A percentile compares a stretch with the other conserved stretches of the same genome.
Evolutionary conservation across 2,797 vertebrate genomes (phyloP).

Genomic region (Clarias pachynema): DNA sequence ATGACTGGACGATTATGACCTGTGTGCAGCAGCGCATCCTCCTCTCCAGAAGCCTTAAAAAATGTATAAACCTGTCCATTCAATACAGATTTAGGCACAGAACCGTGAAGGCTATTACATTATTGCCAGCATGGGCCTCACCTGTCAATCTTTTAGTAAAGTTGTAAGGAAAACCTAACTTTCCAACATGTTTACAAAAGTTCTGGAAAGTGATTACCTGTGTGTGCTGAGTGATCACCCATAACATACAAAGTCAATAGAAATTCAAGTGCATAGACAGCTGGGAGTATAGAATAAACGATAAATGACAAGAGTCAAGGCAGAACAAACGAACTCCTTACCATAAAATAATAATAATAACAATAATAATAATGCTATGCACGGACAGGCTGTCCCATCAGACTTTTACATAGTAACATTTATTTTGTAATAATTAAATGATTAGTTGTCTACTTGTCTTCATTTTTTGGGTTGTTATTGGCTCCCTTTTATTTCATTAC

Average conservation of each 20-base stretch:
- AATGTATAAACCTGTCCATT: background rate
- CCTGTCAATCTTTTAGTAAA: background rate
- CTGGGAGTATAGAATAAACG: background rate
- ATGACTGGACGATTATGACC: background rate
- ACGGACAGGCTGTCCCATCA: background rate
- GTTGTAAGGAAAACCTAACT: background rate
- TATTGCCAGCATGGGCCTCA: background rate
- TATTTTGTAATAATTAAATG: background rate
- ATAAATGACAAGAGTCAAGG: background rate
- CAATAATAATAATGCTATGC: background rate
- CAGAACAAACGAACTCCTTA: background rate
- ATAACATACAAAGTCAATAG: background rate
- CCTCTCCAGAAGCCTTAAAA: background rate
- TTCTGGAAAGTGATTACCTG: background rate
- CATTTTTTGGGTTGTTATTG: background rate
- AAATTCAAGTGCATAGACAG: background rate
- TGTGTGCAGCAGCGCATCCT: background rate
- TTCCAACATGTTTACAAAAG: background rate
- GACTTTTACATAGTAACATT: background rate
- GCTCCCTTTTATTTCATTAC: background rate
- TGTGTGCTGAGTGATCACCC: background rate
- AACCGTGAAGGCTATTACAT: constrained; percentile 50
- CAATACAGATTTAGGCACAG: constrained; percentile 38
- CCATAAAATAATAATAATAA: background rate
- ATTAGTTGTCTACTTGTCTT: background rate